phyloP scores from a whole-genome alignment of 2,888 invertebrate genomes.

The Ophraella communa region DNA sequence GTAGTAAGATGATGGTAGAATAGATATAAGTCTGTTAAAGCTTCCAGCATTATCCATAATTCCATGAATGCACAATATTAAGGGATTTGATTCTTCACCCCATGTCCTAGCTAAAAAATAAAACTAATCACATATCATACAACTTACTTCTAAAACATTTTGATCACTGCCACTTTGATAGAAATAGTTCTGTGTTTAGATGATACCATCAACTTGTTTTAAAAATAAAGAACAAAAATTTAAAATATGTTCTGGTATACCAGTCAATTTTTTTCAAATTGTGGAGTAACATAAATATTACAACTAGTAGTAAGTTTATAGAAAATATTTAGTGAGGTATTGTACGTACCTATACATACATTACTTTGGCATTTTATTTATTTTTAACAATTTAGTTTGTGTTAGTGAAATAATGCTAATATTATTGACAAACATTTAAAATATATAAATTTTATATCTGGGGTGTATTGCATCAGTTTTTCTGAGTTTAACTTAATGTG shows the following conservation, averaged over 20 bases:
- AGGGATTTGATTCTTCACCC: slow-evolving; percentile 64
- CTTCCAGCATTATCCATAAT: slow-evolving; percentile 66
- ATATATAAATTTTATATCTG: background rate
- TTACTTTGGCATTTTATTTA: background rate
- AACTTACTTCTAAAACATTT: slow-evolving; percentile 38
- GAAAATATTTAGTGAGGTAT: slow-evolving; percentile 41
- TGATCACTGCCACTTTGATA: too few relatives aligned
- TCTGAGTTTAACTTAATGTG: too few relatives aligned
- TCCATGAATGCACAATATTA: slow-evolving; percentile 67
- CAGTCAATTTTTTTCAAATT: too few relatives aligned
- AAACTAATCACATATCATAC: background rate
- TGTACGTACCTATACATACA: too few relatives aligned
- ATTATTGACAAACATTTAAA: background rate
- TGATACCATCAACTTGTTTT: too few relatives aligned
- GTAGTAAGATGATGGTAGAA: slow-evolving; percentile 60
- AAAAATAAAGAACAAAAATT: too few relatives aligned
- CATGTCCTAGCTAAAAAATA: slow-evolving; percentile 64
- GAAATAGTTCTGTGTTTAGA: too few relatives aligned
- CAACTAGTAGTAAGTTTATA: too few relatives aligned
- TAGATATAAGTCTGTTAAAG: slow-evolving; percentile 64
- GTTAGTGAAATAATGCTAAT: slow-evolving; percentile 2
- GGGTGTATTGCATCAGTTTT: too few relatives aligned
- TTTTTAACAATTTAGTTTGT: background rate
- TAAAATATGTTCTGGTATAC: too few relatives aligned
- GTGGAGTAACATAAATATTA: too few relatives aligned